These are phyloP conservation scores for Apeltes quadracus DNA, from an alignment of 2,113 vertebrate genomes.

Conservation along the genomic window DNA sequence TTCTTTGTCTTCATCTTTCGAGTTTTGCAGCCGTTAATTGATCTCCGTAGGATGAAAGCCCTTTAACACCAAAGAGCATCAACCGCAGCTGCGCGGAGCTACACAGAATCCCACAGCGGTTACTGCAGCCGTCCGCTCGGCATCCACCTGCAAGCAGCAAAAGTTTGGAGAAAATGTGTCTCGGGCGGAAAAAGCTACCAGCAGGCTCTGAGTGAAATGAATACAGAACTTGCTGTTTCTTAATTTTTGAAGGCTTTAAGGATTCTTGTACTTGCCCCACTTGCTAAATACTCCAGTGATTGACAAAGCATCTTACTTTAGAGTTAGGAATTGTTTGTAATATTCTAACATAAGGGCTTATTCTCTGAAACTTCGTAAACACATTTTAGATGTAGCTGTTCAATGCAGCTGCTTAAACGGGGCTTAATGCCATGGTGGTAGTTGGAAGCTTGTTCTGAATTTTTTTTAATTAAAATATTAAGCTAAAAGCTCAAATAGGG, in stretches of 20 bases:
- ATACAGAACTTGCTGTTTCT: constrained; percentile 6
- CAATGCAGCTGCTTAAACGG: background rate
- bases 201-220: constrained; percentile 2
- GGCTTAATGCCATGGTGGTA: background rate
- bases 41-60: constrained; percentile 4
- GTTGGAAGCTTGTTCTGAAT: background rate
- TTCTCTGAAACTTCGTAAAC: background rate
- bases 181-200: background rate
- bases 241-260: background rate
- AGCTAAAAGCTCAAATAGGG: background rate
- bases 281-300: constrained; percentile 5
- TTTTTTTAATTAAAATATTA: background rate
- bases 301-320: background rate
- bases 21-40: constrained; percentile 25
- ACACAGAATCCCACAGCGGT: constrained; percentile 4
- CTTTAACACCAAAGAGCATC: background rate
- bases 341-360: background rate
- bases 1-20: background rate
- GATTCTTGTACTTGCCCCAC: background rate
- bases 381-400: background rate
- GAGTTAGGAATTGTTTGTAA: background rate
- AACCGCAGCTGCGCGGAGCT: constrained; percentile 3
- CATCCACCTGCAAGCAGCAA: constrained; percentile 17
- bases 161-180: constrained; percentile 22
- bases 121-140: background rate